Evolutionary conservation across 2,888 invertebrate genomes (phyloP), one percentile per base, ranked within the genome.

Genomic region (Candidula unifasciata): DNA sequence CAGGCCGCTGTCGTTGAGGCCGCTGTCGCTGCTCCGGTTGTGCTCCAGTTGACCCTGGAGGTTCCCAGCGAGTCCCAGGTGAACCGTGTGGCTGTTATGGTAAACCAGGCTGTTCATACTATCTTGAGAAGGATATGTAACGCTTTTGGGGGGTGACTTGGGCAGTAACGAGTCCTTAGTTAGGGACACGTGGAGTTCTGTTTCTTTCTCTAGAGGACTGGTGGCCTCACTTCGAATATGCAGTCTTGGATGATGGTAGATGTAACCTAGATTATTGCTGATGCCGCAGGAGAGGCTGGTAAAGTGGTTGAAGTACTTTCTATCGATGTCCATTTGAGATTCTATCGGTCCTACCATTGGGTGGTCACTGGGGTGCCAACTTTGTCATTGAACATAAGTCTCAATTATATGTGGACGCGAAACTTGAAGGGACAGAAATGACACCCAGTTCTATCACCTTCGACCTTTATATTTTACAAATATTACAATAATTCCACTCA

Each of bases 1-100:
- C 57, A 82, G 69, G 77, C 87, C 85, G 54, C 87, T 86, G 80
- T 87, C 86, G 64, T 85, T 87, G n/a, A 86, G 81, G 21, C 87
- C 86, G 81, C 87, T 87, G 84, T 86, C 85, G 3, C 82, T 52
- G 52, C 83, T 84, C n/a, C 73, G 83, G 35, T 84, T 84, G 76
- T 54, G 73, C 33, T 60, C 68, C 3, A 35, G 10, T 2, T 44
- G 68, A 1, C 73, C 68, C 3, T 52, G 30, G 21, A 8, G 60
- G 8, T 37, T n/a, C 2, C 16, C 35, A 13, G 35, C 24, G 1
- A 64, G 78, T 5, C 2, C n/a, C 10, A 30, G 33, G 35, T 27
- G 66, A 2, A 3, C 30, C 13, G 18, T 44, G 5, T 78, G 78
- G 30, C 27, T 79, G 2, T 35, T 27, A 21, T 0, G 30, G 13